These are phyloP conservation scores for Lycaena phlaeas DNA, from an alignment of 2,888 invertebrate species.

Conservation along the genomic window DNA sequence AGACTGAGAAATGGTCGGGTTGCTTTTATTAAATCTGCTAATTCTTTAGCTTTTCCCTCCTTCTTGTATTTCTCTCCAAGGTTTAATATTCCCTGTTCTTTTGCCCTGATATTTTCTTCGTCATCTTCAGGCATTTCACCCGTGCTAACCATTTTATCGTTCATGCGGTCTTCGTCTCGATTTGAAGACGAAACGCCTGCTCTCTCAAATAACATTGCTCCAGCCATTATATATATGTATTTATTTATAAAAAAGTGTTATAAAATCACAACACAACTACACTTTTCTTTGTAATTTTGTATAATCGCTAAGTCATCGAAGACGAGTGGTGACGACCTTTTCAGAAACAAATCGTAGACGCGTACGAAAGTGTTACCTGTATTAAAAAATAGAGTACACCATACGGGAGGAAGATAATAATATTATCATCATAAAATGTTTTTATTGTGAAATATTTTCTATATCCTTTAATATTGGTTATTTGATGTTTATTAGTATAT, in stretches of 20 bases:
- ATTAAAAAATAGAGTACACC: constrained; percentile 10
- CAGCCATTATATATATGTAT: constrained; percentile 81
- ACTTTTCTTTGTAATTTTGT: constrained; percentile 70
- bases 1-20: constrained; percentile 95
- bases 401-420: background rate
- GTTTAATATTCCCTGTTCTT: constrained; percentile 95
- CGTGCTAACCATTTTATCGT: constrained; percentile 84
- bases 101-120: constrained; percentile 91
- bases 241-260: constrained; percentile 54
- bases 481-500: no score
- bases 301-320: constrained; percentile 70
- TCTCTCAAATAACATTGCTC: constrained; percentile 91
- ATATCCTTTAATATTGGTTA: no score
- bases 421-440: no score
- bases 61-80: constrained; percentile 93
- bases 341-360: constrained; percentile 70
- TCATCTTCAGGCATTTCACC: constrained; percentile 85
- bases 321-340: constrained; percentile 42
- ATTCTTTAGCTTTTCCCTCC: constrained; percentile 93
- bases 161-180: constrained; percentile 82
- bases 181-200: constrained; percentile 83
- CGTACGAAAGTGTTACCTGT: constrained; percentile 48
- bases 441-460: no score
- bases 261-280: constrained; percentile 52
- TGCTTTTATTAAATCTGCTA: constrained; percentile 93